These are phyloP conservation scores for Drosophila pectinifera DNA, from an alignment of 1,140 invertebrate genomes.

Conservation along the genomic window DNA sequence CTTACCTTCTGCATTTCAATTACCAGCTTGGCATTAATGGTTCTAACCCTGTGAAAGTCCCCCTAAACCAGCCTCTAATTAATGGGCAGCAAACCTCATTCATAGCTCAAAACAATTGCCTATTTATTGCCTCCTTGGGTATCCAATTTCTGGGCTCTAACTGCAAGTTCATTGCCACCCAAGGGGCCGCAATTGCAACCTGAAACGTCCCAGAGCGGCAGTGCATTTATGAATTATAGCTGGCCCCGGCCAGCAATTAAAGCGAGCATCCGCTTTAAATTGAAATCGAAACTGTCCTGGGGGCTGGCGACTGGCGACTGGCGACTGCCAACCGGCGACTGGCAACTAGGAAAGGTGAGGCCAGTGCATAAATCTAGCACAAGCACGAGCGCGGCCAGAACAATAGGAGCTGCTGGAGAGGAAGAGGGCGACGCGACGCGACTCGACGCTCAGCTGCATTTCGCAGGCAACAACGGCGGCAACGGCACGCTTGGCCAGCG, in stretches of 20 bases:
- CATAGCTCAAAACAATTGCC: constrained; percentile 3
- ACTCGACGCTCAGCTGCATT: constrained; percentile 44
- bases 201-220: constrained; percentile 39
- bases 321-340: not conserved
- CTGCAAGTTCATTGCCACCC: constrained; percentile 68
- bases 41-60: too few species aligned
- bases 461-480: constrained; percentile 38
- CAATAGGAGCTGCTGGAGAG: constrained; percentile 48
- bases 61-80: not conserved
- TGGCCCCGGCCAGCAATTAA: constrained; percentile 63
- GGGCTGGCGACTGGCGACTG: not conserved
- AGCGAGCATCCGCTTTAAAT: constrained; percentile 70
- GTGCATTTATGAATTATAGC: constrained; percentile 65
- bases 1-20: too few species aligned
- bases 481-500: constrained; percentile 75
- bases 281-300: constrained; percentile 74
- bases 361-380: constrained; percentile 75
- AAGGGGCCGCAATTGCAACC: constrained; percentile 36
- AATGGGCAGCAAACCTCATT: constrained; percentile 1
- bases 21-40: not conserved
- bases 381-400: constrained; percentile 77
- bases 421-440: constrained; percentile 30
- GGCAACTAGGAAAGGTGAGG: constrained; percentile 1
- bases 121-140: constrained; percentile 6
- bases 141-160: constrained; percentile 35